Evolutionary conservation across 2,888 invertebrate species (phyloP).

Genomic region (Oeneis ivallda): DNA sequence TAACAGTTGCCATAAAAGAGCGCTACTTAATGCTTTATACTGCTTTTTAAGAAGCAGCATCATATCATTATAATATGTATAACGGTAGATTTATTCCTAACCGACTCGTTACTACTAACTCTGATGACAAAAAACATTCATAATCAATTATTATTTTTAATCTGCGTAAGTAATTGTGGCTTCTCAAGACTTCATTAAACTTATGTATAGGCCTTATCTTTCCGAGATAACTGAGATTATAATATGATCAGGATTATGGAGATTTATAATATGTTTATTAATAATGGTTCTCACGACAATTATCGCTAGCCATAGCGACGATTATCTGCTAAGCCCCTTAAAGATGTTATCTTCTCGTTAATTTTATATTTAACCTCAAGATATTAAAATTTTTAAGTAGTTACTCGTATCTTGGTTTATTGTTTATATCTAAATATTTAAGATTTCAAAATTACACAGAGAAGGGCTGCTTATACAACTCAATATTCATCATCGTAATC

Average conservation of each 20-base stretch:
- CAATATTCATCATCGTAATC: too few species aligned
- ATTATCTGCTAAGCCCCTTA: slow-evolving; percentile 15
- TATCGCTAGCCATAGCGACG: slow-evolving; percentile 16
- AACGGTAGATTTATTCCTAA: background rate
- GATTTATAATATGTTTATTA: slow-evolving; percentile 29
- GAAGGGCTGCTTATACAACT: too few species aligned
- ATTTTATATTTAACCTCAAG: slow-evolving; percentile 20
- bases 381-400: slow-evolving; percentile 8
- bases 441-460: background rate
- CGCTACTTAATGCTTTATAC: too few species aligned
- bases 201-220: slow-evolving; percentile 6
- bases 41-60: too few species aligned
- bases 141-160: background rate
- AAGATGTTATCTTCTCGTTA: slow-evolving; percentile 13
- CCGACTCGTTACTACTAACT: background rate
- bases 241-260: slow-evolving; percentile 34
- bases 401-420: background rate
- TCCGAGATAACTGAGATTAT: slow-evolving; percentile 23
- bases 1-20: too few species aligned
- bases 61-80: too few species aligned
- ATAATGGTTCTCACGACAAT: slow-evolving; percentile 25
- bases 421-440: slow-evolving; percentile 2
- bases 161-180: background rate
- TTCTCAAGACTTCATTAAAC: background rate
- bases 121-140: background rate